Percentiles rank a stretch among this genome's conserved stretches.
Evolutionary conservation across 2,113 vertebrate genomes (phyloP).

Genomic region (Tetrax tetrax): DNA sequence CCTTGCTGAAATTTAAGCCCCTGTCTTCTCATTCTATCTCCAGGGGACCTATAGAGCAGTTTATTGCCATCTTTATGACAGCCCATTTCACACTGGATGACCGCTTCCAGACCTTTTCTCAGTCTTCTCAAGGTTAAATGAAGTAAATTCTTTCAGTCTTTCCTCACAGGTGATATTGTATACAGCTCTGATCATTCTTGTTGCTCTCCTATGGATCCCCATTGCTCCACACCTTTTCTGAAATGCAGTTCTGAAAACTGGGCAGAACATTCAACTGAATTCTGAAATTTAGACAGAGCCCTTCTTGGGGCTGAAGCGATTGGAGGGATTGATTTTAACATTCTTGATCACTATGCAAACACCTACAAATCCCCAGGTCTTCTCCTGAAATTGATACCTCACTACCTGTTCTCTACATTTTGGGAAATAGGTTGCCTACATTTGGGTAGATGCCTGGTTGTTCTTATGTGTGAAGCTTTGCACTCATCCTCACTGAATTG

Average conservation of each 20-base stretch:
- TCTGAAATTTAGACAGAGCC: neutral
- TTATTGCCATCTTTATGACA: neutral
- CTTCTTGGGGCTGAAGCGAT: neutral
- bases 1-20: neutral
- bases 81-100: neutral
- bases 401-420: neutral
- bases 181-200: neutral
- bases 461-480: neutral
- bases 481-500: neutral
- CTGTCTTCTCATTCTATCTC: neutral
- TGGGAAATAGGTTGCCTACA: neutral
- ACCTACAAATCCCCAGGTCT: neutral
- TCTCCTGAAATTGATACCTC: neutral
- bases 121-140: neutral
- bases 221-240: neutral
- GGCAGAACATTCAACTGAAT: neutral
- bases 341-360: neutral
- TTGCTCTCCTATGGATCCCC: neutral
- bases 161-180: neutral
- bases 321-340: neutral
- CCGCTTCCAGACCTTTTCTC: neutral
- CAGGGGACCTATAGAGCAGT: neutral
- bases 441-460: neutral
- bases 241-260: neutral
- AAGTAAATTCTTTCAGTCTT: neutral